These are phyloP conservation scores for Nannoperca australis DNA, from an alignment of 2,797 vertebrate species.

Conservation along the genomic window DNA sequence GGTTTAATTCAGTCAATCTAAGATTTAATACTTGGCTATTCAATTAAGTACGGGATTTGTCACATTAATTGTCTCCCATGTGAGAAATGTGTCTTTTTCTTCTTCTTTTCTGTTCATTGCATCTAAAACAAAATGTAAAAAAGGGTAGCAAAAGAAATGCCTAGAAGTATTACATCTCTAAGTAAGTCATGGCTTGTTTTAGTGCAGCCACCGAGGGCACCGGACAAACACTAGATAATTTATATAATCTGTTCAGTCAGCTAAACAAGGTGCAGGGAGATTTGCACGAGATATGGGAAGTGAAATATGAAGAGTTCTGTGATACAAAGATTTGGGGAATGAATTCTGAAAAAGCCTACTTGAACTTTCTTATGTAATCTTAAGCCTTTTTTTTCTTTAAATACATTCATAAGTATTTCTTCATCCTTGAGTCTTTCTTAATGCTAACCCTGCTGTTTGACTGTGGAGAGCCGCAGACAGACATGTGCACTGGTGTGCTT, in stretches of 20 bases:
- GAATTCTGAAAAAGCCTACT: too few relatives aligned
- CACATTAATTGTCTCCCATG: conserved; percentile 14
- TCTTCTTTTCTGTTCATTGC: neutral
- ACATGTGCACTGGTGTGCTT: conserved; percentile 1
- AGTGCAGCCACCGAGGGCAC: neutral
- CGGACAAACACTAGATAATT: conserved; percentile 35
- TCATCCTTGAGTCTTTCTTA: neutral
- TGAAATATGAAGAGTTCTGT: conserved; percentile 12
- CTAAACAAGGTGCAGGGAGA: conserved; percentile 11
- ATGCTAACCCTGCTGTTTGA: neutral
- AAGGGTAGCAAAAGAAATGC: neutral
- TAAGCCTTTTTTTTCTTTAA: too few relatives aligned
- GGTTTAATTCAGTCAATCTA: conserved; percentile 3
- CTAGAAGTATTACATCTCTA: neutral
- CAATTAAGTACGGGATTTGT: conserved; percentile 1
- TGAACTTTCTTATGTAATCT: too few relatives aligned
- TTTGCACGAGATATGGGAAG: conserved; percentile 15
- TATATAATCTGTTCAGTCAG: conserved; percentile 44
- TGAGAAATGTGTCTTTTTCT: conserved; percentile 12
- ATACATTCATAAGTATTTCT: neutral
- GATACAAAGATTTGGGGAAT: neutral
- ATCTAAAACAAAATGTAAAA: neutral
- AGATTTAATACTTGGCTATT: neutral
- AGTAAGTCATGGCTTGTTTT: neutral
- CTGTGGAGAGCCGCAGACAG: neutral